Conservation (phyloP, 2,888 invertebrate species). For the Palloptera scutellata region DNA sequence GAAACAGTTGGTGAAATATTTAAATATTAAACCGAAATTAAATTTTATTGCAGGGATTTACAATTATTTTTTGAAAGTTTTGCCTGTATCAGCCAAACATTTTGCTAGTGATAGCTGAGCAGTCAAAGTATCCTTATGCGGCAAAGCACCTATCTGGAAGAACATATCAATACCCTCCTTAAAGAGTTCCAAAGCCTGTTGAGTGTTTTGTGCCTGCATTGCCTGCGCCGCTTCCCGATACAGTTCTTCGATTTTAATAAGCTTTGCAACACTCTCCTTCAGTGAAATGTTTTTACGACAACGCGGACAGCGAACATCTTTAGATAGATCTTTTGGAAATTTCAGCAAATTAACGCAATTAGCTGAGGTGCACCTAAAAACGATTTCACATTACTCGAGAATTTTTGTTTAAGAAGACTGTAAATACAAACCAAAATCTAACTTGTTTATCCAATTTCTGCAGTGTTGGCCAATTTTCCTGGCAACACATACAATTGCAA, state of each 20-base stretch:
- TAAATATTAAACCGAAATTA: background rate
- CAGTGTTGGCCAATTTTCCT: slow-evolving; percentile 77
- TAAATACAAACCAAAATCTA: slow-evolving; percentile 51
- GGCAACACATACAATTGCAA: slow-evolving; percentile 77
- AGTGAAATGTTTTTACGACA: slow-evolving; percentile 67
- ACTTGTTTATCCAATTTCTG: slow-evolving; percentile 68
- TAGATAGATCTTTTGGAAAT: slow-evolving; percentile 63
- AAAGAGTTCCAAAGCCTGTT: slow-evolving; percentile 68
- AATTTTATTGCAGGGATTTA: background rate
- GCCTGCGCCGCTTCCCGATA: slow-evolving; percentile 65
- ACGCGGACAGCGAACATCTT: slow-evolving; percentile 65
- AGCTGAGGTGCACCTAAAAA: slow-evolving; percentile 66
- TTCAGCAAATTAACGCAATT: slow-evolving; percentile 66
- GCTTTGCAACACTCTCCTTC: slow-evolving; percentile 60
- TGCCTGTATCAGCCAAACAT: slow-evolving; percentile 68
- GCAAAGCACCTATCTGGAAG: slow-evolving; percentile 70
- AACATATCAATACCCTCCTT: slow-evolving; percentile 70
- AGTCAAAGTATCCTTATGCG: slow-evolving; percentile 73
- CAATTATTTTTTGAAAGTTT: slow-evolving; percentile 45
- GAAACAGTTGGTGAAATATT: too few relatives aligned
- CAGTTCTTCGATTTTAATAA: slow-evolving; percentile 66
- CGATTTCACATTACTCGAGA: background rate
- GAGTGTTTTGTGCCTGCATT: slow-evolving; percentile 66
- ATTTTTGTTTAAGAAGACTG: too few relatives aligned
- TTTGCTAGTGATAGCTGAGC: slow-evolving; percentile 76